Evolutionary conservation across 2,113 vertebrate species (phyloP).

Genomic region (Carassius auratus): DNA sequence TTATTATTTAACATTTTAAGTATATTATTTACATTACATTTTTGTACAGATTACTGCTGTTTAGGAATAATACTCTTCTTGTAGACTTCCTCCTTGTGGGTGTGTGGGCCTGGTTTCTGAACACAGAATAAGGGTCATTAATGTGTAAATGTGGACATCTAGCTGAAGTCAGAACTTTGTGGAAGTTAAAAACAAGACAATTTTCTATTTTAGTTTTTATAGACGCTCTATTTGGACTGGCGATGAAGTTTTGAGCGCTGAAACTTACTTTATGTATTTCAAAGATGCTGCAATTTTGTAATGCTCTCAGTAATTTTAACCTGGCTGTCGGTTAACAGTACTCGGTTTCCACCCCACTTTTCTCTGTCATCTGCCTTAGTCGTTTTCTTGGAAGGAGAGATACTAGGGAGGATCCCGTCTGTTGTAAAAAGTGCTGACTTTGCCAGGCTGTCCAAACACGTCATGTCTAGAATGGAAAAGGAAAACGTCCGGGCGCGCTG

Average conservation of each 20-base stretch:
- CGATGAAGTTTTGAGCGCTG: not conserved
- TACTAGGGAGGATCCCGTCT: conserved; percentile 15
- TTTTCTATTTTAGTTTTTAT: not conserved
- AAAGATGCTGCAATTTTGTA: not conserved
- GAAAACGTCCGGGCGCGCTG: conserved; percentile 9
- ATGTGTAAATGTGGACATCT: not conserved
- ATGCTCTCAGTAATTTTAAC: not conserved
- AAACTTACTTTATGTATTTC: not conserved
- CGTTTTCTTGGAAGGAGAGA: conserved; percentile 17
- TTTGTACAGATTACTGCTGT: too few relatives aligned
- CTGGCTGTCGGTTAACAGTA: not conserved
- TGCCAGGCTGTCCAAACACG: conserved; percentile 33
- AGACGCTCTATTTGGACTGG: not conserved
- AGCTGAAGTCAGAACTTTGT: not conserved
- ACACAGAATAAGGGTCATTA: not conserved
- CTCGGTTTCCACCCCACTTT: not conserved
- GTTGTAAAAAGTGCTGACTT: conserved; percentile 50
- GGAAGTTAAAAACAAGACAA: not conserved
- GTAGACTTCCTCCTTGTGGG: not conserved
- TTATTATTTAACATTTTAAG: too few relatives aligned
- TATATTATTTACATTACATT: too few relatives aligned
- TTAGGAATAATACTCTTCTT: not conserved
- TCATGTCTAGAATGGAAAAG: conserved; percentile 37
- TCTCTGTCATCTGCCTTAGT: conserved; percentile 6
- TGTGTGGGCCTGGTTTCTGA: not conserved